A percentile compares a stretch with the other conserved stretches of the same genome.
Conservation (phyloP, 2,797 vertebrate genomes). For the Masticophis lateralis region DNA sequence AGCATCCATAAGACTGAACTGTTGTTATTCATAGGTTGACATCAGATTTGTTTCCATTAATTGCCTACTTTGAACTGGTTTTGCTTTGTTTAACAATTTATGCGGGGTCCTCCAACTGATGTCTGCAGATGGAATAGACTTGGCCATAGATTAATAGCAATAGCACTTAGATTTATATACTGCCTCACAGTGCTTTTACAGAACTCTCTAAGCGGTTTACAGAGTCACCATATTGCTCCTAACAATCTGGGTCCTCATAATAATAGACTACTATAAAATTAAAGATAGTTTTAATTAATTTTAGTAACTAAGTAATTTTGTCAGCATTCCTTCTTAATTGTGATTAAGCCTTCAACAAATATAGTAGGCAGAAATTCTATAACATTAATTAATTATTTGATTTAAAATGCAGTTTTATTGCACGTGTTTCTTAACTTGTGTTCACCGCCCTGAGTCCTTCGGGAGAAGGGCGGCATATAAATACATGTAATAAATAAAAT, state of each 20-base stretch:
- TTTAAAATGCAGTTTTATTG: no score
- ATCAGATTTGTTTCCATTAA: not conserved
- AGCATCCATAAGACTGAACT: not conserved
- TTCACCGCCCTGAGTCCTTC: no score
- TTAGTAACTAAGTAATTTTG: not conserved
- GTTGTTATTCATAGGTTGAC: not conserved
- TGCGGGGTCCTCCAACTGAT: not conserved
- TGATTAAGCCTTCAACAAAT: not conserved
- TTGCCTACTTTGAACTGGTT: not conserved
- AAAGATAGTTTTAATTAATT: not conserved
- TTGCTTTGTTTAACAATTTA: not conserved
- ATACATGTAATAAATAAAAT: no score
- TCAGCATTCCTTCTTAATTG: not conserved
- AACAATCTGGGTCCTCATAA: no score
- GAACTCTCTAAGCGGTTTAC: no score
- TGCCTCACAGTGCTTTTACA: no score
- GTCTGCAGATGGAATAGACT: not conserved
- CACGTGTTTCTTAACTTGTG: no score
- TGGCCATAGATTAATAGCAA: not conserved
- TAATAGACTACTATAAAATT: not conserved
- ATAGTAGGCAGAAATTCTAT: not conserved
- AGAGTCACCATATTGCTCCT: no score
- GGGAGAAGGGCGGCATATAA: no score
- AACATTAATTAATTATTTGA: no score
- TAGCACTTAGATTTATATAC: no score